Evolutionary conservation across 2,888 invertebrate species (phyloP), one percentile per base, ranked within the genome.

Genomic region (Dryadula phaetusa): DNA sequence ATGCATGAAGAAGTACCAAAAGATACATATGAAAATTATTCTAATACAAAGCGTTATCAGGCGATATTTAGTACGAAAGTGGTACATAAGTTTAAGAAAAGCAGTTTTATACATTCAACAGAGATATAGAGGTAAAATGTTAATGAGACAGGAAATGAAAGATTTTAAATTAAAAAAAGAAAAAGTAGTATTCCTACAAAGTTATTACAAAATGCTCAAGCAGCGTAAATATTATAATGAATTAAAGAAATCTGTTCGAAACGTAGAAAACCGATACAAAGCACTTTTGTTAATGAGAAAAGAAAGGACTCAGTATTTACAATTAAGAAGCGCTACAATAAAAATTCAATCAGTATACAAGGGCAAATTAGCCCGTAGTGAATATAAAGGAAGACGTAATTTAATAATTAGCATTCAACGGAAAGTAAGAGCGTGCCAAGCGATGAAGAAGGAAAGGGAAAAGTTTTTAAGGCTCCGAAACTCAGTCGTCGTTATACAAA

Each of bases 301-400:
- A 68, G 70, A 82, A n/a, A 78, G 79, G 64, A 54, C 76, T 25
- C 82, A 79, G 46, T 86, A 82, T 76, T 77, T 82, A 71, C 78
- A 82, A 71, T 78, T 86, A 20, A 87, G 81, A 25, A 68, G 75
- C 32, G 86, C 86, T 0, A 84, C 79, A 2, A 75, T 93, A 7
- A 78, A 83, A 22, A 69, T 94, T 3, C 95, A 95, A 75, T 84
- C 90, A 52, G 79, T 84, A 20, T 89, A 83, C 71, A 91, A 93
- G 52, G 86, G 92, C 7, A 87, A 86, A 70, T 77, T 86, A 75
- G 85, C 84, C 3, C 89, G 88, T 8, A 77, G 80, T 25, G 77
- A 84, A 20, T 94, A 91, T 69, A 69, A 78, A 10, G 76, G 75
- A 42, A 77, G 77, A 3, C 82, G 79, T 52, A 77, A 81, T 20